Evolutionary conservation across 2,797 vertebrate genomes (phyloP), one percentile per base, ranked within the genome.

Genomic region (Micromesistius poutassou): DNA sequence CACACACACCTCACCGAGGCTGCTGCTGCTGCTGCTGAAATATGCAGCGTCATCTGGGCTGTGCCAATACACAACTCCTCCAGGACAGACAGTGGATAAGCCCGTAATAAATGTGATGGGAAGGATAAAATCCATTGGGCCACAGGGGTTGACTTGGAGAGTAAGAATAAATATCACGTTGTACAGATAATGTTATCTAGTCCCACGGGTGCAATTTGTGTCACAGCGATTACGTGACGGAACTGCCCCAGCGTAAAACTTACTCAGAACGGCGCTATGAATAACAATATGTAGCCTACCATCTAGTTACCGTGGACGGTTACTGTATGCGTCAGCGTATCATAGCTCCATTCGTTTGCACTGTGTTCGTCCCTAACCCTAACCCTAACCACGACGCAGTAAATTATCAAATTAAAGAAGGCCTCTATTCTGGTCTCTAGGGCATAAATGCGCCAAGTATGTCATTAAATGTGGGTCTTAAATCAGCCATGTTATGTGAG

Each of bases 11-110:
- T 71, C 79, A 71, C 85, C 79, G 90, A 86, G 89, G 86, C 91
- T 88, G 87, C 77, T 74, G 81, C 83, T 82, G 86, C 91, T 88
- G 87, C 77, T 74, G 81, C 83, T 82, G 84, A 89, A 89, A 87
- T 83, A 88, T 88, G 88, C 86, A 72, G 80, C 86, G 87, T 91
- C 89, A 91, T 90, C 79, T 80, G 83, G 82, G 83, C 81, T 79
- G 88, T 87, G 86, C 89, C 89, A 91, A 88, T 87, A 87, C 76
- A 78, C 5, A 72, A 76, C 78, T 78, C 77, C 83, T 86, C 71
- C 79, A 87, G 81, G 83, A 84, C 80, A 78, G 82, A 77, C 80
- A 71, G 76, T 75, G 1, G 4, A 74, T 85, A 78, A 87, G 84
- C 81, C 74, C 66, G 71, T 87, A 91, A 89, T 85, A 86, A 84